Base-by-base conservation (phyloP, 2,888 invertebrate species). In the Aleiodes alternator region DNA sequence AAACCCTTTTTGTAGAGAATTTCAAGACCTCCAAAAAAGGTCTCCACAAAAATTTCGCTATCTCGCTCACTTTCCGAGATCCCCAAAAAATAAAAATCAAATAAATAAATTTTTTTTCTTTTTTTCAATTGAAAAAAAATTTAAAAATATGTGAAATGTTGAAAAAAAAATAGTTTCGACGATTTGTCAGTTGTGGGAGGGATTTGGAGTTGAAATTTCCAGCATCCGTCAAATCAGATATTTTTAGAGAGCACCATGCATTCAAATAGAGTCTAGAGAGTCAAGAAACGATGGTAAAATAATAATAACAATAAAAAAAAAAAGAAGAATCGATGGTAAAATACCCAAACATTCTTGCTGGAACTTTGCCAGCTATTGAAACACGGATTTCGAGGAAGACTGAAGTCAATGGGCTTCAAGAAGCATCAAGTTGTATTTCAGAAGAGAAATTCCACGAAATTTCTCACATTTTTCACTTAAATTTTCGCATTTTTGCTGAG, bases 341-440 rank as follows among this genome's bases (percentile, higher is more conserved):
- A 61, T 53, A 75, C 50, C 43, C 55, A 66, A 75, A 75, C 56
- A 75, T 75, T 69, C 75, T 71, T 14, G 14, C 71, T 75, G 75
- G 75, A 70, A 11, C 16, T 12, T 5, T 53, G 75, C 75, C 75
- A 75, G 70, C 50, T 48, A 75, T 71, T 55, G 34, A 59, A 75
- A 70, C n/a, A 31, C n/a, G n/a, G 53, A 55, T 50, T 48, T 61
- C 43, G 38, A 7, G 43, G 14, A 61, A 61, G 38, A 16, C 56
- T 56, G 29, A 56, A 38, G 61, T 61, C 61, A 38, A 61, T 61
- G 61, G 38, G 61, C 14, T 61, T 38, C 38, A 14, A 43, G 43
- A 61, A 61, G 7, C 14, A 6, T 38, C 43, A 4, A 56, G 61
- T 14, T n/a, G 31, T 59, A n/a, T 34, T 11, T 1, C n/a, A 59